Evolutionary conservation across 2,797 vertebrate genomes (phyloP), one percentile per base, ranked within the genome.

Genomic region (Galagoides demidoff): DNA sequence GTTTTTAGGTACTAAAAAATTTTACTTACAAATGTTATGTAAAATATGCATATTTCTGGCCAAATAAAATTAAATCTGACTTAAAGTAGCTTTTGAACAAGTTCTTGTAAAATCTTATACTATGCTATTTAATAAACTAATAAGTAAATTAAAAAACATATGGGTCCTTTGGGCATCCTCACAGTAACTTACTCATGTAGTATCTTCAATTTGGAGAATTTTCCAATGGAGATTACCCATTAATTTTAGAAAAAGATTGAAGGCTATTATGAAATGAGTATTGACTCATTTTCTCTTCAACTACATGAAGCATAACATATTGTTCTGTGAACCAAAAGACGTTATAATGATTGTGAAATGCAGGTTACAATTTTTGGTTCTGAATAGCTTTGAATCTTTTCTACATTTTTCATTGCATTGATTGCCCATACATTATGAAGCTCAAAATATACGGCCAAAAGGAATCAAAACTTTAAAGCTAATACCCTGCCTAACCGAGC

Each of bases 311-410:
- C 34, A 88, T 85, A 93, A 89, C 43, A 19, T 87, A 90, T 73
- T 90, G 4, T 83, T 57, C 39, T 74, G 11, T 95, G 74, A 88
- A 90, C 37, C 52, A 59, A 86, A 95, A 93, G 31, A 92, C 94
- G 7, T 85, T 66, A 95, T 52, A 92, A 39, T 81, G 29, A 68
- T 90, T 95, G 64, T 73, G 37, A 95, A 96, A 92, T 90, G 6
- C 45, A 88, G 57, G 37, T 85, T 94, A 76, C 2, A 90, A 19
- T 43, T 11, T 64, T 45, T 91, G 25, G 31, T 27, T 88, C 78
- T 83, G 63, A 95, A 87, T 74, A 78, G 63, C 39, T 92, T 82
- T 89, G 74, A 94, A 90, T 79, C 7, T 73, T 83, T 85, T 85
- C 64, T 22, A 1, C 17, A 59, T 78, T 91, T 89, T 92, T 90